Conservation (phyloP, 2,888 invertebrate genomes). For the Spodoptera littoralis region DNA sequence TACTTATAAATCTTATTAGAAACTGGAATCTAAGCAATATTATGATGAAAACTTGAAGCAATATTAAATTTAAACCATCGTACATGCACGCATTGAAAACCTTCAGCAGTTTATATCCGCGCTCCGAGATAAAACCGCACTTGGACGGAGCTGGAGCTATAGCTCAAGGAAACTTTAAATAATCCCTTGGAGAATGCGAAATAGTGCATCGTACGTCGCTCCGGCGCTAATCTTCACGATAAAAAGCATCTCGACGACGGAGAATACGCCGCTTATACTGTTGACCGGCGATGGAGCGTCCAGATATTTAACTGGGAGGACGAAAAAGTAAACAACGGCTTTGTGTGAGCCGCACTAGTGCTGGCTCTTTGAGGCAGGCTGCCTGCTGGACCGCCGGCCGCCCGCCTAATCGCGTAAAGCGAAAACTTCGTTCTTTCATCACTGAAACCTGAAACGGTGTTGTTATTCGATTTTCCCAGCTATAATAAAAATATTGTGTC, state of each 20-base stretch:
- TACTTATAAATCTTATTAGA: too few species aligned
- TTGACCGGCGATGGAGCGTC: slow-evolving; percentile 76
- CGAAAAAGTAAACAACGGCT: slow-evolving; percentile 77
- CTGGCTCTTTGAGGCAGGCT: slow-evolving; percentile 60
- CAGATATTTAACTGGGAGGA: slow-evolving; percentile 76
- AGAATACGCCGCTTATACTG: slow-evolving; percentile 70
- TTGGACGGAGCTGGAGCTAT: slow-evolving; percentile 42
- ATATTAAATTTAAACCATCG: not conserved
- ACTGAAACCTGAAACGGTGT: slow-evolving; percentile 57
- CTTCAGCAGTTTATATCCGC: slow-evolving; percentile 13
- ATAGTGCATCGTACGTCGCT: slow-evolving; percentile 71
- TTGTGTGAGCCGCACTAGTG: slow-evolving; percentile 63
- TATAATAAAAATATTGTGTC: slow-evolving; percentile 24
- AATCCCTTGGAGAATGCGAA: slow-evolving; percentile 73
- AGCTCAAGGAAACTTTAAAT: slow-evolving; percentile 72
- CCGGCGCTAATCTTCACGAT: slow-evolving; percentile 73
- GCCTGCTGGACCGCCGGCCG: slow-evolving; percentile 56
- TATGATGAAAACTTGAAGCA: not conserved
- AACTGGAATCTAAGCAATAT: not conserved
- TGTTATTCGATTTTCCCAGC: slow-evolving; percentile 35
- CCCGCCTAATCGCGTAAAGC: slow-evolving; percentile 70
- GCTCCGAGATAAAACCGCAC: slow-evolving; percentile 28
- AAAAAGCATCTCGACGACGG: slow-evolving; percentile 70
- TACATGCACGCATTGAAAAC: slow-evolving; percentile 13
- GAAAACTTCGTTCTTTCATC: slow-evolving; percentile 68